These are phyloP conservation scores for Palythoa caribaeorum DNA, from an alignment of 92 coral and sea anemone genomes.

Conservation along the genomic window DNA sequence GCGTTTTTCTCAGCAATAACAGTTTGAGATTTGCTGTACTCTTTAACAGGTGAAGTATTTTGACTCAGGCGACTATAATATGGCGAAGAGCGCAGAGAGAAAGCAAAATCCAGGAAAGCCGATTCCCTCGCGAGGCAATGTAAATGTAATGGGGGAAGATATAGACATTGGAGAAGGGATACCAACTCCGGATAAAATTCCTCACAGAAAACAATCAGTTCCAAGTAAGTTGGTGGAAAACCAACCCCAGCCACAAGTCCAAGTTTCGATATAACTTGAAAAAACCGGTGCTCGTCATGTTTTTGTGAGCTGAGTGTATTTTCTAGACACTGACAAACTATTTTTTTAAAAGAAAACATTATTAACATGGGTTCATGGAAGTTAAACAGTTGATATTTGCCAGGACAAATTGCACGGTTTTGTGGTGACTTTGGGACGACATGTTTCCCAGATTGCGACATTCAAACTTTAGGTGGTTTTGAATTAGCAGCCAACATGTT, in stretches of 20 bases:
- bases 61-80: slow-evolving; percentile 96
- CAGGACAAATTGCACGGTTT: background rate
- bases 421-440: background rate
- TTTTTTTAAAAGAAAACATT: slow-evolving; percentile 12
- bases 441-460: too few species aligned
- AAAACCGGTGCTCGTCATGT: background rate
- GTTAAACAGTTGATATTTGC: background rate
- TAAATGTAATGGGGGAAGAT: slow-evolving; percentile 66
- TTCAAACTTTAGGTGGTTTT: too few species aligned
- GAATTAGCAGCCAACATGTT: too few species aligned
- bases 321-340: slow-evolving; percentile 10
- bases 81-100: slow-evolving; percentile 96
- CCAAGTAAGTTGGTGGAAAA: slow-evolving; percentile 97
- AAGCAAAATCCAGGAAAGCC: slow-evolving; percentile 72
- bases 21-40: background rate
- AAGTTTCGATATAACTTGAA: slow-evolving; percentile 39
- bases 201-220: slow-evolving; percentile 98
- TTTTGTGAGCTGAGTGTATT: slow-evolving; percentile 6
- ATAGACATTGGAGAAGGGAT: slow-evolving; percentile 93
- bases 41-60: slow-evolving; percentile 89
- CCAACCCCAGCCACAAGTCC: slow-evolving; percentile 64
- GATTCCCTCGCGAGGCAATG: slow-evolving; percentile 58
- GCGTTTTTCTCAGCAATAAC: background rate
- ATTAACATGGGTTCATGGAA: background rate
- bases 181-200: slow-evolving; percentile 98